Conservation (phyloP, 2,797 vertebrate species). For the Propithecus perrieri region DNA sequence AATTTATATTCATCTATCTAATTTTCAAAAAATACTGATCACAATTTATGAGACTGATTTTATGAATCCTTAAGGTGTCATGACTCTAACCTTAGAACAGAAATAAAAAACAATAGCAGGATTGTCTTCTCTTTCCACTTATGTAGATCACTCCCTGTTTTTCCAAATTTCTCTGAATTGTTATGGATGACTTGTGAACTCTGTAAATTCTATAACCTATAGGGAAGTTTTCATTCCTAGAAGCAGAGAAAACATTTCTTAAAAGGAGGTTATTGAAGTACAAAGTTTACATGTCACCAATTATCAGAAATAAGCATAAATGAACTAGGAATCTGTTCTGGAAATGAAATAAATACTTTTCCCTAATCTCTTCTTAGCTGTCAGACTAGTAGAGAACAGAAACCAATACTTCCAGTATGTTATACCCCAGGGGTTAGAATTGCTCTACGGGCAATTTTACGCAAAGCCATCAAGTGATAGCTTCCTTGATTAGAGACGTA, state of each 20-base stretch:
- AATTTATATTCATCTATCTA: neutral
- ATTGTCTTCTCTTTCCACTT: neutral
- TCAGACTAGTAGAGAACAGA: neutral
- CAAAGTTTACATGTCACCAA: neutral
- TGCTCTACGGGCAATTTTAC: neutral
- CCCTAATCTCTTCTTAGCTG: neutral
- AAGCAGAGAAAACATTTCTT: neutral
- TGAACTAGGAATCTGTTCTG: neutral
- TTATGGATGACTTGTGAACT: neutral
- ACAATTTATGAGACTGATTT: neutral
- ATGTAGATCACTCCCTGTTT: neutral
- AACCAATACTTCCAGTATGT: conserved; percentile 23
- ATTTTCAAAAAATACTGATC: neutral
- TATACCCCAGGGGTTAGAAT: neutral
- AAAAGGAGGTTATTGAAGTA: neutral
- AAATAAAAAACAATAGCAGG: neutral
- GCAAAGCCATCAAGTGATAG: neutral
- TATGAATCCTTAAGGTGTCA: neutral
- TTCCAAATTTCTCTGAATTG: neutral
- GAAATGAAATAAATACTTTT: conserved; percentile 24
- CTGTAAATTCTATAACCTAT: neutral
- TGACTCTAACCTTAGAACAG: neutral
- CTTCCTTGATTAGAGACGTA: neutral
- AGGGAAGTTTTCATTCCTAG: conserved; percentile 24
- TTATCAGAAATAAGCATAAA: conserved; percentile 2